Base-by-base conservation (phyloP, 2,888 invertebrate genomes). In the Ochlodes sylvanus region DNA sequence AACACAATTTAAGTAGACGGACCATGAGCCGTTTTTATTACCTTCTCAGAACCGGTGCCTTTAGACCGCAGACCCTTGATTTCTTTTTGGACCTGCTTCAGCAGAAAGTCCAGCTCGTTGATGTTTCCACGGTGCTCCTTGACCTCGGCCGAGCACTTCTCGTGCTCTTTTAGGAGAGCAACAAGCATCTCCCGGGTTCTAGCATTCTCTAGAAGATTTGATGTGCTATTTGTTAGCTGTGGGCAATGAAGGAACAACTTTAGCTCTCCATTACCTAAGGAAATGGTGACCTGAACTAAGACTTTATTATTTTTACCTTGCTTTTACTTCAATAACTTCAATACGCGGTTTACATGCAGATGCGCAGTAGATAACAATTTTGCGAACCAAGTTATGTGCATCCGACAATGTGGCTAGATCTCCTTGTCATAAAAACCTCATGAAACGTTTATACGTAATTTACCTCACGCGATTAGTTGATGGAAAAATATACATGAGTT, bases 181-280 rank as follows among this genome's bases (percentile, higher is more conserved):
- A 94, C 86, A 70, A 96, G 85, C 70, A 93, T 94, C 42, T 92
- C 90, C 0, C 94, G 86, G 2, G 94, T 90, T 71, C 84, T 88
- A 2, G 90, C 87, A 71, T 95, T 95, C 77, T 94, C 94, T 57
- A 93, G 88, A 52, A 92, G 83, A 77, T 95, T 95, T 2, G 91
- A 88, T 0, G 93, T 90, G 72, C 95, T 95, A 72, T 92, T 94
- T 5, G 95, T 81, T 67, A 93, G 79, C 93, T 93, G 82, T 57
- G 67, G 64, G 27, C 27, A 27, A 66, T 62, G 7, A 41, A 38
- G 4, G 7, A 38, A 1, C 7, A 56, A 9, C n/a, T 38, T 47
- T 17, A 47, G 27, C 27, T 27, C n/a, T n/a, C n/a, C n/a, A n/a
- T 27, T 4, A 27, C 3, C 27, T 27, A 4, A 27, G 27, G 27